Evolutionary conservation across 2,888 invertebrate species (phyloP).

Genomic region (Mechanitis messenoides): DNA sequence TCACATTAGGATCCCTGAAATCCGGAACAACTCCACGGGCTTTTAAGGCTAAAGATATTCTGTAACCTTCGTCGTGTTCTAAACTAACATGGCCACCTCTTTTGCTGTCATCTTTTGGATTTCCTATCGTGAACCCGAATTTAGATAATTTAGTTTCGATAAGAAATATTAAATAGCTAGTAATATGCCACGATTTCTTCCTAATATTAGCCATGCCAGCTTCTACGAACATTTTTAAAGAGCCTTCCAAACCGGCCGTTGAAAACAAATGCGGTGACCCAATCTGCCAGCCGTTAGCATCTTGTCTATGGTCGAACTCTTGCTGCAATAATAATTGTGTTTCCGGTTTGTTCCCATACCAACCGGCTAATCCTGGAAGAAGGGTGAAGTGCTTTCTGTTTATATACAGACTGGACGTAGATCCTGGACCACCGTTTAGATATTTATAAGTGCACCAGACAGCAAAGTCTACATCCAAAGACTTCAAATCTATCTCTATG

Average conservation of each 20-base stretch:
- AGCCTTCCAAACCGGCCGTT: constrained; percentile 57
- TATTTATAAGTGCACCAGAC: constrained; percentile 69
- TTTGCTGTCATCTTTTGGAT: constrained; percentile 45
- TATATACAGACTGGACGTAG: constrained; percentile 52
- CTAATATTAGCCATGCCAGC: constrained; percentile 54
- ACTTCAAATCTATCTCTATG: constrained; percentile 52
- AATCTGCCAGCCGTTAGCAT: constrained; percentile 60
- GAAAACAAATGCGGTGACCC: constrained; percentile 54
- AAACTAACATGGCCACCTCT: constrained; percentile 61
- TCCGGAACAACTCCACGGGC: constrained; percentile 50
- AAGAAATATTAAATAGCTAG: constrained; percentile 58
- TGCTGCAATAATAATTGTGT: constrained; percentile 54
- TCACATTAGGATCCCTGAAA: constrained; percentile 57
- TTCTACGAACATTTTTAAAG: constrained; percentile 51
- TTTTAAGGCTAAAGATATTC: constrained; percentile 55
- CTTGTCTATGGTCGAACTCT: constrained; percentile 56
- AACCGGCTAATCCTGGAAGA: constrained; percentile 56
- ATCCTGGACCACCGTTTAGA: constrained; percentile 62
- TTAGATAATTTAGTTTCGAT: constrained; percentile 46
- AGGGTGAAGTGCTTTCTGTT: constrained; percentile 54
- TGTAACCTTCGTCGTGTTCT: constrained; percentile 56
- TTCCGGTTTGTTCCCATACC: constrained; percentile 56
- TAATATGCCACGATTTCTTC: constrained; percentile 60
- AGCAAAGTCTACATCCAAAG: constrained; percentile 59
- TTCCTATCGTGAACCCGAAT: constrained; percentile 55